Conservation (phyloP, 1,140 invertebrate genomes). For the Metaphire vulgaris region DNA sequence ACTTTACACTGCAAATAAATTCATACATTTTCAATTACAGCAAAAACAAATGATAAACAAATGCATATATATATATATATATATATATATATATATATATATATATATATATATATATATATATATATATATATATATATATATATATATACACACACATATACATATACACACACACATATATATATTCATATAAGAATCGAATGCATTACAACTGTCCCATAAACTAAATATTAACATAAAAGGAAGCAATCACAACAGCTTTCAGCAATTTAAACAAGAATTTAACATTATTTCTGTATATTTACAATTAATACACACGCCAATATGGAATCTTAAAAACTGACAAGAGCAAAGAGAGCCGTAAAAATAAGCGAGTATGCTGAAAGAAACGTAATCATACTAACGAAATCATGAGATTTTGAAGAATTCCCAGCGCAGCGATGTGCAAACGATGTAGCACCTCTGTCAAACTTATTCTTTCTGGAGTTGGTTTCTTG, state of each 20-base stretch:
- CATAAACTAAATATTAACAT: not conserved
- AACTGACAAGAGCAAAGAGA: no score
- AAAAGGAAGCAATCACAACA: no score
- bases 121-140: no score
- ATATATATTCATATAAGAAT: no score
- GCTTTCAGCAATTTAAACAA: no score
- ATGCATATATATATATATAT: not conserved
- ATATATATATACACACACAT: no score
- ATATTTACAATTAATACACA: no score
- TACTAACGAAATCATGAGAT: not conserved
- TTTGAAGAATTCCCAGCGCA: not conserved
- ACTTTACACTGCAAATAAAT: not conserved
- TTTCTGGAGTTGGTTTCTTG: not conserved
- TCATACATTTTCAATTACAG: not conserved
- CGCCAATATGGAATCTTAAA: not conserved
- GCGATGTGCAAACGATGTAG: not conserved
- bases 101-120: no score
- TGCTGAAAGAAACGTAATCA: not conserved
- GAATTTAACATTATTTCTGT: no score
- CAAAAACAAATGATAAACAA: not conserved
- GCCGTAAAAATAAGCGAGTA: not conserved
- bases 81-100: no score
- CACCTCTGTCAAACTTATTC: not conserved
- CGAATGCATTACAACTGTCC: not conserved
- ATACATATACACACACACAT: no score